Conservation (phyloP, 2,888 invertebrate species). For the Drosophila subsilvestris region DNA sequence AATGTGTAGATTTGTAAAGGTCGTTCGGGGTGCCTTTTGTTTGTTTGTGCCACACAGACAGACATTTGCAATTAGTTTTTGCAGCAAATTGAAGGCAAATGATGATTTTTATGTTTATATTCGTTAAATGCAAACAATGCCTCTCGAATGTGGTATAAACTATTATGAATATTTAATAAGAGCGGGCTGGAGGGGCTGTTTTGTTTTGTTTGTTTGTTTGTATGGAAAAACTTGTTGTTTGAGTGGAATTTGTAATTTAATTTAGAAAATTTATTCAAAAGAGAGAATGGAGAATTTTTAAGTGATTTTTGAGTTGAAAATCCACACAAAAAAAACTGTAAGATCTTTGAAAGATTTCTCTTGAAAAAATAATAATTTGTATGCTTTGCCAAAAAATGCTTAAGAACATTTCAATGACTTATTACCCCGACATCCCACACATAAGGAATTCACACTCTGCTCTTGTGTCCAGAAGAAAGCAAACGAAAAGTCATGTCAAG, state of each 20-base stretch:
- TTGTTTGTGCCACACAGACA: slow-evolving; percentile 31
- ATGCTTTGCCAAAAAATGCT: neutral
- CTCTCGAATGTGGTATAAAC: slow-evolving; percentile 38
- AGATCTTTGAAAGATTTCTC: neutral
- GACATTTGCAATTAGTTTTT: slow-evolving; percentile 63
- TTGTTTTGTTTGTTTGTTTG: slow-evolving; percentile 11
- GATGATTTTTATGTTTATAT: slow-evolving; percentile 45
- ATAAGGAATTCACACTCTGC: slow-evolving; percentile 28
- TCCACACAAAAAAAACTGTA: neutral
- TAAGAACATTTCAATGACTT: neutral
- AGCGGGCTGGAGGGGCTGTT: neutral
- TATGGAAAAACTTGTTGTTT: too few relatives aligned
- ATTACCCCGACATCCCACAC: neutral
- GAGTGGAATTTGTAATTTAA: too few relatives aligned
- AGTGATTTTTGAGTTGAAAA: neutral
- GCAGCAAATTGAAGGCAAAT: slow-evolving; percentile 67
- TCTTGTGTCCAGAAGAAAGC: slow-evolving; percentile 36
- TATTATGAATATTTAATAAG: slow-evolving; percentile 49
- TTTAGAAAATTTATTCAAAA: neutral
- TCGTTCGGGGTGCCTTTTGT: slow-evolving; percentile 49
- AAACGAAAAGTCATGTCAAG: slow-evolving; percentile 71
- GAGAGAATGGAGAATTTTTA: neutral
- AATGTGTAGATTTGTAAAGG: slow-evolving; percentile 52
- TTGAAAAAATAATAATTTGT: neutral
- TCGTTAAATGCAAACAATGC: slow-evolving; percentile 18